Evolutionary conservation across 2,113 vertebrate species (phyloP).

Genomic region (Myiozetetes cayanensis): DNA sequence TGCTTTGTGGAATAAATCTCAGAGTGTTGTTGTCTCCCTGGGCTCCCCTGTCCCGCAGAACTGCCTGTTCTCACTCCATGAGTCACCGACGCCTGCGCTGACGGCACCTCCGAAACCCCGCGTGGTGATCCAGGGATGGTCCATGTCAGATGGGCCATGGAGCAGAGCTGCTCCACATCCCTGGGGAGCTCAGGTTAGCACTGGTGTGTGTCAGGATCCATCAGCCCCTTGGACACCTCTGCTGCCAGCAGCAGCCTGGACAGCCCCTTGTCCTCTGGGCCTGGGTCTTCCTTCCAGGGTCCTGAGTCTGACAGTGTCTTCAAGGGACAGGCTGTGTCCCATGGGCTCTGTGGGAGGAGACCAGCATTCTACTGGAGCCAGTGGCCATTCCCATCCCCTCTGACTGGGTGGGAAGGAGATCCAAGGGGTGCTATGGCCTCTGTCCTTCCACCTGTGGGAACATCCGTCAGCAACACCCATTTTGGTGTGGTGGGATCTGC

Average conservation of each 20-base stretch:
- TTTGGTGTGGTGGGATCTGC: neutral
- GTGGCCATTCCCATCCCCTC: neutral
- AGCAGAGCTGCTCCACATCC: neutral
- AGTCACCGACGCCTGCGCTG: constrained; percentile 6
- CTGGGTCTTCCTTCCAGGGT: neutral
- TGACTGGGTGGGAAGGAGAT: neutral
- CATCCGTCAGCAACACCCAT: neutral
- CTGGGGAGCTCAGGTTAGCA: neutral
- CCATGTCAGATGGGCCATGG: fast-evolving
- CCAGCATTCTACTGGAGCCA: neutral
- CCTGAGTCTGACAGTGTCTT: too few species aligned
- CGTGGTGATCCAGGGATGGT: neutral
- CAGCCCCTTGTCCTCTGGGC: neutral
- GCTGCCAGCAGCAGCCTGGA: neutral
- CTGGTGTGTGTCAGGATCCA: fast-evolving
- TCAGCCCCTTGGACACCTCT: neutral
- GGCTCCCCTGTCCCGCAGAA: neutral
- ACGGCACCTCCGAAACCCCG: neutral
- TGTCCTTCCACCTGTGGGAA: neutral
- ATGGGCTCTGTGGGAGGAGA: neutral
- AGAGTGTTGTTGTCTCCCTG: constrained; percentile 49
- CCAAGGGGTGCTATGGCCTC: neutral
- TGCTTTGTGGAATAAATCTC: constrained; percentile 58
- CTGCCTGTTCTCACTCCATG: constrained; percentile 44
- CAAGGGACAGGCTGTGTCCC: neutral